phyloP scores from a whole-genome alignment of 2,888 invertebrate genomes.

The Heliconius ethilla region DNA sequence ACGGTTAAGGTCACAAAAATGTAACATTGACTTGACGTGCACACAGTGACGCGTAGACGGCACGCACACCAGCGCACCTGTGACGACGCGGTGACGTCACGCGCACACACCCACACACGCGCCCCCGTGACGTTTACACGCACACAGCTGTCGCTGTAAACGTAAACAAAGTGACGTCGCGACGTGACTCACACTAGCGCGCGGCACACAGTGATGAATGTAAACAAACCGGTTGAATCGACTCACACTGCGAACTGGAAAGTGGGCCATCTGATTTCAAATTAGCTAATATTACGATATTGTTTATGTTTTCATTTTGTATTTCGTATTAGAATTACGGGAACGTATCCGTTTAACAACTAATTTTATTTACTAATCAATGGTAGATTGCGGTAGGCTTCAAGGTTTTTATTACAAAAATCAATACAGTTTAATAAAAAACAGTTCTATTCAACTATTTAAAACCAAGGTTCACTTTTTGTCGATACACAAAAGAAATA shows the following conservation, averaged over 20 bases:
- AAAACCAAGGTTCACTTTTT: slow-evolving; percentile 3
- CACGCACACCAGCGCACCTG: slow-evolving; percentile 54
- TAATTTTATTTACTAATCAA: slow-evolving; percentile 9
- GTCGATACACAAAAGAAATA: background rate
- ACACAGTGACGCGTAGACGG: slow-evolving; percentile 45
- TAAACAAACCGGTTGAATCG: slow-evolving; percentile 76
- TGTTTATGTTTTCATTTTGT: slow-evolving; percentile 44
- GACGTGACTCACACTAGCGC: slow-evolving; percentile 68
- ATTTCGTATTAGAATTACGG: slow-evolving; percentile 34
- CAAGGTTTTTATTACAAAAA: slow-evolving; percentile 5
- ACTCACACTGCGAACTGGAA: slow-evolving; percentile 55
- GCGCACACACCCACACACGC: slow-evolving; percentile 78
- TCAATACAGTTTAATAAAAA: background rate
- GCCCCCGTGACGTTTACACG: slow-evolving; percentile 65
- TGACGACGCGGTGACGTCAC: slow-evolving; percentile 73
- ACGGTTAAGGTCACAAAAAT: slow-evolving; percentile 82
- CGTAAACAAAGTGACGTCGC: slow-evolving; percentile 80
- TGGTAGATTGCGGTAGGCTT: slow-evolving; percentile 9
- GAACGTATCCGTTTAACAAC: slow-evolving; percentile 6
- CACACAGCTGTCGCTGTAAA: slow-evolving; percentile 53
- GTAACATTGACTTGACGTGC: slow-evolving; percentile 74
- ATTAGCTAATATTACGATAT: slow-evolving; percentile 46
- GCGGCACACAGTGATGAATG: slow-evolving; percentile 70
- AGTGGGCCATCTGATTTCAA: slow-evolving; percentile 73
- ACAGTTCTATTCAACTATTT: background rate